Base-by-base conservation (phyloP, 2,113 vertebrate genomes). In the Clarias macrocephalus region DNA sequence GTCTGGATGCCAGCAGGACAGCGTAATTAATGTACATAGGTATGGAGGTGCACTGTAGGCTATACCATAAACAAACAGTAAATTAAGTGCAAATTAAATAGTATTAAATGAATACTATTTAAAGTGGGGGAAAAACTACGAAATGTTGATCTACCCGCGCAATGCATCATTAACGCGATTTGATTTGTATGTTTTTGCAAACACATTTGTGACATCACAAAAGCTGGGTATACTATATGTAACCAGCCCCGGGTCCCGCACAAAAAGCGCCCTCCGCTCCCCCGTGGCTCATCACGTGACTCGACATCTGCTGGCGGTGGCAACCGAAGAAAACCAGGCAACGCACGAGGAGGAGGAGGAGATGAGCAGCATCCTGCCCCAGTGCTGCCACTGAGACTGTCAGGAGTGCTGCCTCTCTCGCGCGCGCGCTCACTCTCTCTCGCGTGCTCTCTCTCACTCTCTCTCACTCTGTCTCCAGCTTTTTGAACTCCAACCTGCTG, bases 211-310 rank as follows among this genome's bases (percentile, higher is more conserved):
- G n/a, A 23, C 80, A 63, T n/a, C 28, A 80, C 56, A 80, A 33
- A 73, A 42, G 23, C 42, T 37, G 3, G 56, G 73, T 19, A 9
- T 30, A 62, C 48, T 48, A 8, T 48, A 48, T 48, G 48, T 11
- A 21, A 16, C n/a, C 80, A 60, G 33, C 80, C 42, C 86, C 19
- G 12, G 23, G 80, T 63, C 68, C 79, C 52, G 30, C 77, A 82
- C 66, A 82, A 62, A 87, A 70, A n/a, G 73, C 84, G 21, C 60
- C n/a, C 75, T 66, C 90, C 81, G 52, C 80, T 19, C 63, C 84
- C 87, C 80, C 66, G 57, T 80, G 89, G 37, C 75, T 68, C 33
- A 68, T 79, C 94, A 95, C 87, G 94, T 95, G 95, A 95, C 91
- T 80, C 83, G 89, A 92, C 94, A 93, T 93, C 92, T 93, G 94